These are phyloP conservation scores for Plagodis dolabraria DNA, from an alignment of 2,888 invertebrate species.

Conservation along the genomic window DNA sequence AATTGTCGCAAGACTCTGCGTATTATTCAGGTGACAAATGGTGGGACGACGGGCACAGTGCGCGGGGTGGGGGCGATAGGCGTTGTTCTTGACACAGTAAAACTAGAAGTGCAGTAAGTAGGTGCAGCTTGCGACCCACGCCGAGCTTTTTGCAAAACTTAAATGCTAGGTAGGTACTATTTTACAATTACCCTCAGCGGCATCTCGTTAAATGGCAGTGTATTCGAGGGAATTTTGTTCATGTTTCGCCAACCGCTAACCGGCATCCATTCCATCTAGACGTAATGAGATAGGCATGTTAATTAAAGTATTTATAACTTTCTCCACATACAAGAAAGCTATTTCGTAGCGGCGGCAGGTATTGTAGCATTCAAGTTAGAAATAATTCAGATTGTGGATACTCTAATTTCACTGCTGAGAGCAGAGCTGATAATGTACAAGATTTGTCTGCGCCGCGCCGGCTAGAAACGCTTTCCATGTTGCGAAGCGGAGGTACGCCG, in stretches of 20 bases:
- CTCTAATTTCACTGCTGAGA: constrained; percentile 52
- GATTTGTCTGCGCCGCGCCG: constrained; percentile 59
- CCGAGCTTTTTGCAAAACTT: constrained; percentile 72
- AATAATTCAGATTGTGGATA: constrained; percentile 35
- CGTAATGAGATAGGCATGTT: constrained; percentile 18
- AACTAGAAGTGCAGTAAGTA: constrained; percentile 84
- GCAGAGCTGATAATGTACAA: constrained; percentile 50
- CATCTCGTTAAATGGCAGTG: constrained; percentile 4
- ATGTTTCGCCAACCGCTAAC: constrained; percentile 16
- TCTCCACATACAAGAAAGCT: constrained; percentile 27
- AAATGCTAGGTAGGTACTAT: constrained; percentile 15
- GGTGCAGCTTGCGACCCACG: constrained; percentile 81
- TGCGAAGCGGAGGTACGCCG: constrained; percentile 63
- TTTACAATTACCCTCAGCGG: constrained; percentile 12
- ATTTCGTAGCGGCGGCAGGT: constrained; percentile 18
- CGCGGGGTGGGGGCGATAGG: constrained; percentile 70
- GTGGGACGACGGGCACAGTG: constrained; percentile 39
- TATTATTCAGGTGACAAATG: constrained; percentile 61
- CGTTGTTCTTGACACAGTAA: constrained; percentile 85
- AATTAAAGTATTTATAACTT: constrained; percentile 30
- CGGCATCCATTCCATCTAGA: constrained; percentile 2
- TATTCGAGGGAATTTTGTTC: constrained; percentile 4
- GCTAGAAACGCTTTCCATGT: constrained; percentile 73
- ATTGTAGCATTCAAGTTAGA: constrained; percentile 20
- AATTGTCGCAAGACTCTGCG: constrained; percentile 57